Base-by-base conservation (phyloP, 2,888 invertebrate genomes). In the Rhamnusium bicolor region DNA sequence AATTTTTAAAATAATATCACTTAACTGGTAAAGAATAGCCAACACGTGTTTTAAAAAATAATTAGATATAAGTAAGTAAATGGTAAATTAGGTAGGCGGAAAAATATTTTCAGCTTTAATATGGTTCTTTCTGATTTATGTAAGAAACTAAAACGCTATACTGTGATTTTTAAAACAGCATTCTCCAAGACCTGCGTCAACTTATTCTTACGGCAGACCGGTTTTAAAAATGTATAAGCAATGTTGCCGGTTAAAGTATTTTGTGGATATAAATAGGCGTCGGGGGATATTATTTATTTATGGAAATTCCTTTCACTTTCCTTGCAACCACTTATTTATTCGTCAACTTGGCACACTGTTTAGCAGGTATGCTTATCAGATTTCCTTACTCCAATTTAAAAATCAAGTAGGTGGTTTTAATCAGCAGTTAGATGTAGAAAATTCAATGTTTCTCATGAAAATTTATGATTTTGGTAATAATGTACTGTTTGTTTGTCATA, bases 141-240 rank as follows among this genome's bases (percentile, higher is more conserved):
- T 4, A 61, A 24, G 47, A 62, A 62, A 27, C 56, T 46, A 56
- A 40, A 46, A 51, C 16, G n/a, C 12, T 12, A 18, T 16, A 21
- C 5, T 56, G 16, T 67, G 19, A 14, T 27, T n/a, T 32, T 40
- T 24, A 54, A 21, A 18, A 16, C 51, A 51, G n/a, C 63, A 27
- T 51, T 63, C 63, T 49, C 47, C 63, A 18, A 63, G 49, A 29
- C 27, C 49, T 63, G 63, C 24, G 51, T 63, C 63, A 63, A 63
- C 24, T 63, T 47, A 7, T 12, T 29, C 24, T 14, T 46, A 49
- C 18, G 63, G 24, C 29, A 3, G 51, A 63, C 63, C 63, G 63
- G 63, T 63, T 63, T 63, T 49, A 27, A 62, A 40, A 40, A n/a
- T n/a, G 12, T 40, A 40, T n/a, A n/a, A n/a, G n/a, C 40, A n/a